Percentiles rank a stretch among this genome's conserved stretches.
Conservation (phyloP, 2,888 invertebrate species). For the Noctua janthina region DNA sequence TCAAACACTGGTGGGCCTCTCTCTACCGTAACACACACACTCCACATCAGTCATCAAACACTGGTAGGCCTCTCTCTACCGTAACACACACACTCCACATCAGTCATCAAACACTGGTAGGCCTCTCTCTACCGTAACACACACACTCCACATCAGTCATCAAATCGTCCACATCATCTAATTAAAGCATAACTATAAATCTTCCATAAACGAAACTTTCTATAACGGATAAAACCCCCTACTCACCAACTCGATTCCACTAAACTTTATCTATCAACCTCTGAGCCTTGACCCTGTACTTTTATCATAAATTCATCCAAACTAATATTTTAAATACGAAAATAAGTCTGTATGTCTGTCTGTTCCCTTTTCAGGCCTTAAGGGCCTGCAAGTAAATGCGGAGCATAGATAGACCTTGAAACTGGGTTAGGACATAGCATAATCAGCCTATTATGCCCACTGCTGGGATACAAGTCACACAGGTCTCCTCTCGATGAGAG, state of each 20-base stretch:
- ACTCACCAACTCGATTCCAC: neutral
- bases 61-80: neutral
- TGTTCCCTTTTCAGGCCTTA: neutral
- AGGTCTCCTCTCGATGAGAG: no score
- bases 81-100: neutral
- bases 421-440: neutral
- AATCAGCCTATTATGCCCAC: neutral
- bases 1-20: neutral
- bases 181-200: neutral
- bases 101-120: no score
- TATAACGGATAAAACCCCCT: neutral
- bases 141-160: neutral
- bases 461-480: neutral
- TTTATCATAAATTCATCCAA: slow-evolving; percentile 3
- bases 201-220: neutral
- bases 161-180: neutral
- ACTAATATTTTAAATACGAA: neutral
- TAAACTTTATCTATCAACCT: neutral
- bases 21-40: neutral
- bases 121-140: neutral
- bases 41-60: no score
- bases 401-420: neutral
- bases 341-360: neutral
- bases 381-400: neutral
- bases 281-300: neutral